Conservation (phyloP, 1,140 invertebrate genomes). For the Myzus persicae region DNA sequence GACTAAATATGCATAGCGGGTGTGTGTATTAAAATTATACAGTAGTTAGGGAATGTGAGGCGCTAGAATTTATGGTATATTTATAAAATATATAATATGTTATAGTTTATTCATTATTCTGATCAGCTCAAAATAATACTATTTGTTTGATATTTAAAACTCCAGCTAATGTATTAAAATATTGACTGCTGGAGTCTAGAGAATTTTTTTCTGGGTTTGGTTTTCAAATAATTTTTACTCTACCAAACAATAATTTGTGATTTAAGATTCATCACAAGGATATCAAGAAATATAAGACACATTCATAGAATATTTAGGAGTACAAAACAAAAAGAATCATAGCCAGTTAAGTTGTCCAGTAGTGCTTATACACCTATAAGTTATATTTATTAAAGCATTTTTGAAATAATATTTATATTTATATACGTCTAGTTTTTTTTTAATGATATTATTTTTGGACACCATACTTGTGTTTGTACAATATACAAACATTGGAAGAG, state of each 20-base stretch:
- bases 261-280: neutral
- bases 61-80: neutral
- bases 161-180: neutral
- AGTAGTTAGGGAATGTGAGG: neutral
- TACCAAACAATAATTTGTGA: neutral
- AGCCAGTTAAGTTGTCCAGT: no score
- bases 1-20: neutral
- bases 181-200: neutral
- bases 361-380: no score
- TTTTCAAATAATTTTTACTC: neutral
- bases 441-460: no score
- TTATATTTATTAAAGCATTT: no score
- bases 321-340: no score
- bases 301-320: no score
- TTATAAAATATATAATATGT: neutral
- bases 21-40: neutral
- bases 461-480: no score
- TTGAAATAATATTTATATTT: no score
- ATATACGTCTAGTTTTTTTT: no score
- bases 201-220: neutral
- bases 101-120: neutral
- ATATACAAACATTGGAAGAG: no score
- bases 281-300: no score
- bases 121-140: neutral
- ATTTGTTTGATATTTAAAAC: neutral